phyloP scores from a whole-genome alignment of 2,113 vertebrate genomes.

The Pholis gunnellus region DNA sequence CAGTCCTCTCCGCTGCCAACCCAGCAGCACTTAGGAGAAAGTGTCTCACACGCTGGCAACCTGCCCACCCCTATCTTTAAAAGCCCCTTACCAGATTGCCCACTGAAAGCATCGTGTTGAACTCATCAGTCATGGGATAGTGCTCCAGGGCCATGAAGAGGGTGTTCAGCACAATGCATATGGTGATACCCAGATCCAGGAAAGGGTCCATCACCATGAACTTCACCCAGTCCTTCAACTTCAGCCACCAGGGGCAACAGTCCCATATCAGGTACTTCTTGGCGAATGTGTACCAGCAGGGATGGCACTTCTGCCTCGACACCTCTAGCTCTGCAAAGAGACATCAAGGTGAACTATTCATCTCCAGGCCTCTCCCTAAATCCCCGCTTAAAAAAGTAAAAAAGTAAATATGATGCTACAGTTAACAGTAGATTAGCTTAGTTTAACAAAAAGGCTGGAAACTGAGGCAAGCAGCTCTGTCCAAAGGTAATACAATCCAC shows the following conservation, averaged over 20 bases:
- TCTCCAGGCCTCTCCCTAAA: neutral
- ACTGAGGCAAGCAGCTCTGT: neutral
- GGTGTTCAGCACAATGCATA: constrained; percentile 98
- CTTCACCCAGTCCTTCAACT: constrained; percentile 92
- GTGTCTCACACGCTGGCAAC: constrained; percentile 19
- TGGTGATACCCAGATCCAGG: constrained; percentile 94
- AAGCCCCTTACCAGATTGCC: constrained; percentile 93
- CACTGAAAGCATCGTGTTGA: constrained; percentile 94
- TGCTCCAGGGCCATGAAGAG: constrained; percentile 99
- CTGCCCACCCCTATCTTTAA: neutral
- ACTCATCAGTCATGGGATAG: constrained; percentile 96
- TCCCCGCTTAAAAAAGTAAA: too few relatives aligned
- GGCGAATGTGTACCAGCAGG: constrained; percentile 93
- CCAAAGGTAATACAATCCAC: neutral
- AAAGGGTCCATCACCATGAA: constrained; percentile 97
- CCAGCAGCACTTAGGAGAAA: constrained; percentile 10
- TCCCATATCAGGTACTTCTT: constrained; percentile 95
- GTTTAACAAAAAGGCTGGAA: neutral
- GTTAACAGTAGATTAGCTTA: neutral
- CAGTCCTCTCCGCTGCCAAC: constrained; percentile 15
- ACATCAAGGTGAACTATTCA: neutral
- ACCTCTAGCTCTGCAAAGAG: constrained; percentile 90
- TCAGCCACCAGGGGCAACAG: constrained; percentile 91
- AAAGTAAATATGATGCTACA: too few relatives aligned
- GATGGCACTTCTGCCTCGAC: constrained; percentile 92